Evolutionary conservation across 2,888 invertebrate genomes (phyloP).

Genomic region (Ischnura elegans): DNA sequence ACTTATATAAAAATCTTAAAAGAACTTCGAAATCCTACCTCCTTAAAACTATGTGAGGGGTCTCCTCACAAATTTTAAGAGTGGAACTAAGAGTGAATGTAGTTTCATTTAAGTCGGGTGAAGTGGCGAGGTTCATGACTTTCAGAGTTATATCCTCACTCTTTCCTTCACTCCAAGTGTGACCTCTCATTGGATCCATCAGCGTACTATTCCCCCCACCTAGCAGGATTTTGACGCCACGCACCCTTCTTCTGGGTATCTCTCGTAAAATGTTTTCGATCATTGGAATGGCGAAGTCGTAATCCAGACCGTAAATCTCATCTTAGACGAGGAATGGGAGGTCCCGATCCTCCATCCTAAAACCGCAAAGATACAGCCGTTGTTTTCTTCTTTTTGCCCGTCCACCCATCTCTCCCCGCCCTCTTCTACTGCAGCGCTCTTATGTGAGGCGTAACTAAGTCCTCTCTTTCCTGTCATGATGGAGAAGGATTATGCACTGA

Average conservation of each 20-base stretch:
- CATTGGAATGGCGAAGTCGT: neutral
- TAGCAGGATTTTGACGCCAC: too few relatives aligned
- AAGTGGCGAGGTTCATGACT: neutral
- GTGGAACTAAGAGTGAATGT: too few relatives aligned
- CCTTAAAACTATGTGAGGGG: too few relatives aligned
- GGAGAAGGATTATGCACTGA: slow-evolving; percentile 12
- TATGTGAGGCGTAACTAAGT: too few relatives aligned
- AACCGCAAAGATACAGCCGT: slow-evolving; percentile 5
- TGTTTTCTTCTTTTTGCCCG: neutral
- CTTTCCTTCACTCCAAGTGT: too few relatives aligned
- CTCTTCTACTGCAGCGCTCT: neutral
- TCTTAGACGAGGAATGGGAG: slow-evolving; percentile 21
- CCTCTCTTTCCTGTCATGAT: neutral
- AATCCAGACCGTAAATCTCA: slow-evolving; percentile 9
- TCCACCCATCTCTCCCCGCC: neutral
- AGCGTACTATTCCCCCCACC: neutral
- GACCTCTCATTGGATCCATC: too few relatives aligned
- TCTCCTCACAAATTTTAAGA: too few relatives aligned
- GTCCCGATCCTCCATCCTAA: neutral
- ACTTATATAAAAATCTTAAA: too few relatives aligned
- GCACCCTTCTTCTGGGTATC: neutral
- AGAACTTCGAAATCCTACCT: too few relatives aligned
- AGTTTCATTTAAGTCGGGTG: neutral
- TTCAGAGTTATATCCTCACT: neutral
- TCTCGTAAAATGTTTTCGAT: slow-evolving; percentile 31